Conservation (phyloP, 1,140 invertebrate species). For the Octopus sinensis region DNA sequence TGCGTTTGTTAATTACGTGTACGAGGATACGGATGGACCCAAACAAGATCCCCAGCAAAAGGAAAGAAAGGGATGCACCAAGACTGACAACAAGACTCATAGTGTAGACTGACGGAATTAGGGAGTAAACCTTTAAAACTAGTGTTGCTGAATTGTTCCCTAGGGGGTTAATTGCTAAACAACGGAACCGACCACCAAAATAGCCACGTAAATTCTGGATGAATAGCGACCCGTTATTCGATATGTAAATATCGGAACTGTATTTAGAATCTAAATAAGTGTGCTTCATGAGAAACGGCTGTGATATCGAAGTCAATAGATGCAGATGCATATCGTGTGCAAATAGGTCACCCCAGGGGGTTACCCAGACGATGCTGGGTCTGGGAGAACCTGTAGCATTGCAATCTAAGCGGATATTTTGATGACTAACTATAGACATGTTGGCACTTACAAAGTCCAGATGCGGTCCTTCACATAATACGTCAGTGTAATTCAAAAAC, state of each 20-base stretch:
- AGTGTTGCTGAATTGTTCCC: conserved; percentile 33
- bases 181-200: conserved; percentile 43
- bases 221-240: conserved; percentile 26
- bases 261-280: conserved; percentile 24
- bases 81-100: conserved; percentile 35
- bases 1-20: conserved; percentile 16
- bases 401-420: conserved; percentile 32
- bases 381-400: conserved; percentile 28
- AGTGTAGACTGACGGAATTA: conserved; percentile 21
- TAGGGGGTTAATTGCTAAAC: conserved; percentile 36
- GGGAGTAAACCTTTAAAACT: conserved; percentile 22
- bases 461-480: conserved; percentile 33
- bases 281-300: conserved; percentile 11
- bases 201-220: conserved; percentile 36
- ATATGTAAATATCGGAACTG: conserved; percentile 21
- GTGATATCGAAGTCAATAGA: conserved; percentile 22
- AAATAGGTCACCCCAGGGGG: conserved; percentile 41
- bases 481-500: conserved; percentile 18
- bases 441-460: conserved; percentile 20
- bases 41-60: conserved; percentile 36
- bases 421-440: conserved; percentile 17
- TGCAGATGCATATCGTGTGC: conserved; percentile 20
- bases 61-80: conserved; percentile 22
- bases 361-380: conserved; percentile 43
- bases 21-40: conserved; percentile 33